These are phyloP conservation scores for Gallinago nigripennis DNA, from an alignment of 2,797 vertebrate species.

Conservation along the genomic window DNA sequence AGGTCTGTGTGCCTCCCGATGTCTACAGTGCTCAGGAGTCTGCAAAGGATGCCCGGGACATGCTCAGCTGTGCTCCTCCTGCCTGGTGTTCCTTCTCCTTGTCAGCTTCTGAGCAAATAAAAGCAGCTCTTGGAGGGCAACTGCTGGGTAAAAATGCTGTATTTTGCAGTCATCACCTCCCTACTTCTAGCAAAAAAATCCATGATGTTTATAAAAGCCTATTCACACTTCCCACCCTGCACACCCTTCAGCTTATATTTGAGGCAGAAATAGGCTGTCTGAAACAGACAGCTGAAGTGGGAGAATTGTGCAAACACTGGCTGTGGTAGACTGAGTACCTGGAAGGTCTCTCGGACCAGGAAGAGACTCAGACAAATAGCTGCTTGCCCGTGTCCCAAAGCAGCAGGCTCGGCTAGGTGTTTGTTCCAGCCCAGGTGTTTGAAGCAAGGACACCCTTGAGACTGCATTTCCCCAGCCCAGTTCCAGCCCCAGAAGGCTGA, in stretches of 20 bases:
- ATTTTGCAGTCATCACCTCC: background rate
- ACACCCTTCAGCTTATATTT: background rate
- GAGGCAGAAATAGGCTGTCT: background rate
- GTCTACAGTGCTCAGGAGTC: background rate
- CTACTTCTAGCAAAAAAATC: background rate
- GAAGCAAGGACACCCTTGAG: background rate
- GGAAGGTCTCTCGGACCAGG: background rate
- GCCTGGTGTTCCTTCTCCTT: background rate
- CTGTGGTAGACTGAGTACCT: background rate
- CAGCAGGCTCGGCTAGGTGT: accelerated
- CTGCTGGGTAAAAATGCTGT: background rate
- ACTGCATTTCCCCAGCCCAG: background rate
- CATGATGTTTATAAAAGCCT: background rate
- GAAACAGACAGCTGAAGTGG: too few species aligned
- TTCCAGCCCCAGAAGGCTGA: background rate
- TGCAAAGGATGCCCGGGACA: background rate
- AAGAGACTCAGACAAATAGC: too few species aligned
- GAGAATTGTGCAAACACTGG: background rate
- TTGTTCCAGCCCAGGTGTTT: background rate
- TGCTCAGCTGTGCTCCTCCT: background rate
- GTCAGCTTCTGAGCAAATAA: background rate
- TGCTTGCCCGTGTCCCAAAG: too few species aligned
- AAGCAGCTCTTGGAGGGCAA: background rate
- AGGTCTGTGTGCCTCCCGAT: background rate
- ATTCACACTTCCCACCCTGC: background rate